Evolutionary conservation across 2,797 vertebrate species (phyloP), one percentile per base, ranked within the genome.

Genomic region (Glyptemys insculpta): DNA sequence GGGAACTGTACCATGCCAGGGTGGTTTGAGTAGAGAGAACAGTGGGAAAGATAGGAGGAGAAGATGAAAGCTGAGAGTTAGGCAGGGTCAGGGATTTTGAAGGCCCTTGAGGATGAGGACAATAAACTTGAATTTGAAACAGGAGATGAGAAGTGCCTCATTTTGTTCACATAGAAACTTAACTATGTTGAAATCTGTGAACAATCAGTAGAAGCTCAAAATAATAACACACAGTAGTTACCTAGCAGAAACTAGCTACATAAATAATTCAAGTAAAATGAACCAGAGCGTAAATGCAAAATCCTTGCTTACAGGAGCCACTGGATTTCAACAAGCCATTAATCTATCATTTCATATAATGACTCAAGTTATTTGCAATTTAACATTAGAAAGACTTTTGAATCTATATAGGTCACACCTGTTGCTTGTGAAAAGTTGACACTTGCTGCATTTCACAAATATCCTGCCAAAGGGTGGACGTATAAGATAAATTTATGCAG

Each of bases 401-500:
- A 23, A 72, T 72, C 10, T 72, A 37, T 87, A 80, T 18, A 90
- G 97, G 95, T 96, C 95, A 96, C 96, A 96, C 96, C 93, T 97
- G 94, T 94, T 95, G 52, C 88, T 96, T 84, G 56, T 31, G 12
- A 21, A 86, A 83, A 87, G 95, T 90, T 96, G 95, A 89, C 93
- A 93, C 96, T 91, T 96, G 89, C 93, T 87, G 53, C 81, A 92
- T 92, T 97, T 89, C 95, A 94, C 88, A 97, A 97, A 96, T 94
- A 96, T 1, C 94, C 92, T 95, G 96, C 96, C 93, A 97, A 96
- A 95, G 93, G 93, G 95, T 93, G 92, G 94, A 96, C 93, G 93
- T 68, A 95, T 80, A 95, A 96, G 96, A 97, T 94, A 94, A 96
- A 98, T 97, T 83, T 94, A 94, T 86, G 96, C 97, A 97, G 95